phyloP scores from a whole-genome alignment of 1,140 invertebrate species.

The Aphis craccivora region DNA sequence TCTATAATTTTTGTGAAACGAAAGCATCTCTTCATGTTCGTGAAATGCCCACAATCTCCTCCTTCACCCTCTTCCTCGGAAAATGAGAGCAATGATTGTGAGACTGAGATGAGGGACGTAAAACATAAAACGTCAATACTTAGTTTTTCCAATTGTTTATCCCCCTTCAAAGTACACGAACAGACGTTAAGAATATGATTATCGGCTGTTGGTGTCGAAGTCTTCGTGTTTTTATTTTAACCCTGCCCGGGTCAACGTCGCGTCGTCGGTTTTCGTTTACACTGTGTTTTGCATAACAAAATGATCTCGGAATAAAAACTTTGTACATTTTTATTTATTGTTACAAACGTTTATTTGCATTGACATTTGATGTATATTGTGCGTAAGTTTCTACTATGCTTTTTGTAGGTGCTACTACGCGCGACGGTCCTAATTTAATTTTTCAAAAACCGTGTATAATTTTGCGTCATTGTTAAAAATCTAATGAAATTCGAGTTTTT shows the following conservation, averaged over 20 bases:
- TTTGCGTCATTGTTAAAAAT: not conserved
- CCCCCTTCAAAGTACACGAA: not conserved
- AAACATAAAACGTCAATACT: constrained; percentile 28
- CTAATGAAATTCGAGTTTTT: not conserved
- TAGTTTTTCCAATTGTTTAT: constrained; percentile 10
- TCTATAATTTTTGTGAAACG: not conserved
- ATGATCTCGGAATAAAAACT: constrained; percentile 20
- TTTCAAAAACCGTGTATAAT: not conserved
- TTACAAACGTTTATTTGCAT: constrained; percentile 13
- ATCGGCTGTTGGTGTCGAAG: constrained; percentile 15
- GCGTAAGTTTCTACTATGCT: not conserved
- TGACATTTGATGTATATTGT: not conserved
- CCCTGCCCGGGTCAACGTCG: not conserved
- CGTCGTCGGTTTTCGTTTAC: not conserved
- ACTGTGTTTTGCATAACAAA: constrained; percentile 17
- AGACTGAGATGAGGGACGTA: not conserved
- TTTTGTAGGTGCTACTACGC: not conserved
- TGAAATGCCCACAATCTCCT: not conserved
- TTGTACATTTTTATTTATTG: not conserved
- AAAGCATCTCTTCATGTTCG: not conserved
- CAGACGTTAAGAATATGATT: constrained; percentile 26
- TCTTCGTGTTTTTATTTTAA: constrained; percentile 14
- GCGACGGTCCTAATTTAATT: not conserved
- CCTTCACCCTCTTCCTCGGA: too few relatives aligned
- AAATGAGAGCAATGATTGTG: not conserved